These are phyloP conservation scores for Brachionichthys hirsutus DNA, from an alignment of 2,113 vertebrate genomes.

Conservation along the genomic window DNA sequence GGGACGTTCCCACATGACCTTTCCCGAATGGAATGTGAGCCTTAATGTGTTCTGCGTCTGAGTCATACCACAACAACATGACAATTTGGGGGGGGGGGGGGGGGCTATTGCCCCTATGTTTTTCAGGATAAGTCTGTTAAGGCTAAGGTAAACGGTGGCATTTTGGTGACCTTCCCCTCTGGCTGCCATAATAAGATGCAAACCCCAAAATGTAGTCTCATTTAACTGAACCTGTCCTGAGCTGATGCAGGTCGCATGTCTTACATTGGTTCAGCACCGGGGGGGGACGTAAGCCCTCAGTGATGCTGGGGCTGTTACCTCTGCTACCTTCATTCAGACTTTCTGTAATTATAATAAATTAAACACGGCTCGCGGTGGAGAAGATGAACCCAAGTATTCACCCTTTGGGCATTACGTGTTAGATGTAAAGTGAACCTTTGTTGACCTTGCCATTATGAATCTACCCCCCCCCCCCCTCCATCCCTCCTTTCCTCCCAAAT, in stretches of 20 bases:
- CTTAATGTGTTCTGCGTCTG: not conserved
- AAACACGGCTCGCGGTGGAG: slow-evolving; percentile 76
- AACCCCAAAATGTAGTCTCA: slow-evolving; percentile 81
- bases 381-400: slow-evolving; percentile 78
- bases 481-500: slow-evolving; percentile 18
- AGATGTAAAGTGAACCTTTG: slow-evolving; percentile 58
- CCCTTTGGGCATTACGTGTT: slow-evolving; percentile 61
- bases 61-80: slow-evolving; percentile 12
- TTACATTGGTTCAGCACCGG: slow-evolving; percentile 87
- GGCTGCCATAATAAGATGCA: slow-evolving; percentile 81
- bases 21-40: slow-evolving; percentile 15
- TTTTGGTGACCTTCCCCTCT: slow-evolving; percentile 72
- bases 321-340: slow-evolving; percentile 83
- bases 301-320: slow-evolving; percentile 90
- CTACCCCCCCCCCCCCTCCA: slow-evolving; percentile 18
- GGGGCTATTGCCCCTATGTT: slow-evolving; percentile 8
- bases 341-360: slow-evolving; percentile 89
- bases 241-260: slow-evolving; percentile 88
- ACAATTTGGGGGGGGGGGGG: slow-evolving; percentile 12
- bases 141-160: slow-evolving; percentile 46
- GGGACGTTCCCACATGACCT: slow-evolving; percentile 21
- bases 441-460: slow-evolving; percentile 55
- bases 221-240: slow-evolving; percentile 88
- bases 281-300: slow-evolving; percentile 86
- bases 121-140: slow-evolving; percentile 12